Conservation (phyloP, 2,113 vertebrate genomes). For the Chaetodon trifascialis region DNA sequence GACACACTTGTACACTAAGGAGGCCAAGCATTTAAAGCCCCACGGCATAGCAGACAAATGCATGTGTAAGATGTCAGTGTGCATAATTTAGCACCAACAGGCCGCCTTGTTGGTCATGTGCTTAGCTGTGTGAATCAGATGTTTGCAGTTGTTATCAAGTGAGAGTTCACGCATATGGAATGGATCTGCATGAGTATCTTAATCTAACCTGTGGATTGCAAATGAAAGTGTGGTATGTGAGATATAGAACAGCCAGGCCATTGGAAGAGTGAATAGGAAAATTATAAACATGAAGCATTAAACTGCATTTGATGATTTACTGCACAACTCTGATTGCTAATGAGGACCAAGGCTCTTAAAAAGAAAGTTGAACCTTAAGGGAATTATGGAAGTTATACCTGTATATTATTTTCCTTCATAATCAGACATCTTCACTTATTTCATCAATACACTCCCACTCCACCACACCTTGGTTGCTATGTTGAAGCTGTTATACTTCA, state of each 20-base stretch:
- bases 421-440: neutral
- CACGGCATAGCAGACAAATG: constrained; percentile 28
- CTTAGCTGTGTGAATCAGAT: constrained; percentile 29
- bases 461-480: neutral
- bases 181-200: constrained; percentile 12
- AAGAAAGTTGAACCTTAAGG: neutral
- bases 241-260: neutral
- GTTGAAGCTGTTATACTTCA: neutral
- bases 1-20: constrained; percentile 18
- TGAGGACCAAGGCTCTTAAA: neutral
- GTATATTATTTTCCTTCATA: neutral
- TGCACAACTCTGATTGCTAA: neutral
- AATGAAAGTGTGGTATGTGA: constrained; percentile 5
- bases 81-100: constrained; percentile 65
- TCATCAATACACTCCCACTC: neutral
- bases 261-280: neutral
- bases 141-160: constrained; percentile 44
- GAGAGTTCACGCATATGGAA: constrained; percentile 32
- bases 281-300: neutral
- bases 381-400: neutral
- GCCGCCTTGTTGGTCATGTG: constrained; percentile 24
- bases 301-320: neutral
- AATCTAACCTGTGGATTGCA: constrained; percentile 31
- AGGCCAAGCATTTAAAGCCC: constrained; percentile 44
- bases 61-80: constrained; percentile 52